Base-by-base conservation (phyloP, 2,888 invertebrate genomes). In the Pyrocoelia pectoralis region DNA sequence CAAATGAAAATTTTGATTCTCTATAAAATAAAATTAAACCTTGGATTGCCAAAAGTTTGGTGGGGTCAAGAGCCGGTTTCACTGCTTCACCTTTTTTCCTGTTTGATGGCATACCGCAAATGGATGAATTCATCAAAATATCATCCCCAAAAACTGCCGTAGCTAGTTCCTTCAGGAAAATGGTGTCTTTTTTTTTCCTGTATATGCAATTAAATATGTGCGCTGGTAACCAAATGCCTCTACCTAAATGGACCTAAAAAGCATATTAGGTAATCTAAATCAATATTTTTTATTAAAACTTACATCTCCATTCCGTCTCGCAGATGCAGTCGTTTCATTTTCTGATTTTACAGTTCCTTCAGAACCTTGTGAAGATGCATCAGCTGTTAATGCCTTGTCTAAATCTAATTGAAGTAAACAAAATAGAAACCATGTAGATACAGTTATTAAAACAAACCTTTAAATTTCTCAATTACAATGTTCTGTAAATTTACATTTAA, bases 191-290 rank as follows among this genome's bases (percentile, higher is more conserved):
- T 24, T 38, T 38, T 38, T 38, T n/a, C n/a, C 38, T 38, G 12
- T 38, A 38, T 38, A 38, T 38, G 10, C 5, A 38, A 9, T 38
- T n/a, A 38, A 38, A 38, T 3, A 38, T 38, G 10, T 38, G 38
- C 5, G 38, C 5, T 38, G 38, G 38, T 9, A 38, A 38, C 38
- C 12, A 38, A 38, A 38, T 38, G 38, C 38, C 38, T 38, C 38
- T 38, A 38, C 38, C 38, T 38, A 38, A 38, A 38, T 38, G 38
- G 38, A 38, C 38, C 38, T 38, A 38, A 38, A 38, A 38, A 38
- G 12, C 38, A 38, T 38, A 38, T 38, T n/a, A n/a, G n/a, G n/a
- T 9, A 38, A 38, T 38, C 38, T 8, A 38, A 38, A 38, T 38
- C 38, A 38, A 38, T 38, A 38, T 38, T 38, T 38, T 38, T 38